Base-by-base conservation (phyloP, 1,140 invertebrate genomes). In the Leptestheria dahalacensis region DNA sequence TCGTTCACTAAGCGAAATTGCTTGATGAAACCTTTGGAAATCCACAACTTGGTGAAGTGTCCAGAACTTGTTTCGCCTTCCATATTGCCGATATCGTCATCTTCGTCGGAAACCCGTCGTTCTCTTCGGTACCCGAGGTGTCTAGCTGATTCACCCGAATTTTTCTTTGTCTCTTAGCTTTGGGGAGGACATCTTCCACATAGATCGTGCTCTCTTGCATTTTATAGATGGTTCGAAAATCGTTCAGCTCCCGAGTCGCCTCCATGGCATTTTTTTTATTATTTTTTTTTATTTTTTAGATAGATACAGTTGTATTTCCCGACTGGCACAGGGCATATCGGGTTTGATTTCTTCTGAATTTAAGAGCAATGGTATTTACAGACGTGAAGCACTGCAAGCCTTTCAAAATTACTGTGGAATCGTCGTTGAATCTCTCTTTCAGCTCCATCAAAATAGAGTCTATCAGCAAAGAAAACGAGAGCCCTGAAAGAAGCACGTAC, bases 1-100 rank as follows among this genome's bases (percentile, higher is more conserved):
- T 54, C 20, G 52, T 54, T 54, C 25, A 54, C 18, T 25, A 54
- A 25, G n/a, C 52, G 52, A 25, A 54, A 55, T 24, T 23, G 26
- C 41, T 55, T 41, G 10, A 55, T 10, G 18, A 18, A 55, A 18
- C 26, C 53, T 55, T 55, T 55, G 3, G 21, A 33, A n/a, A 55
- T 18, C 53, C 23, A 55, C 26, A 28, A 55, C 15, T 41, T 41
- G 41, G 21, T 41, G 2, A 55, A 25, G 20, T 26, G 20, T 10
- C 29, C 53, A 33, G 28, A 11, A 6, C 41, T 55, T 15, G 41
- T 20, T 55, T 55, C 53, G 28, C 20, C 28, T 3, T 6, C 24
- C 25, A 41, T 21, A 41, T 41, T 12, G 24, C 53, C 2, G 21
- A 21, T 20, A 55, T 28, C 26, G 21, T 55, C 41, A 11, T 33